phyloP scores from a whole-genome alignment of 2,113 vertebrate genomes.

The Solenodon paradoxus region DNA sequence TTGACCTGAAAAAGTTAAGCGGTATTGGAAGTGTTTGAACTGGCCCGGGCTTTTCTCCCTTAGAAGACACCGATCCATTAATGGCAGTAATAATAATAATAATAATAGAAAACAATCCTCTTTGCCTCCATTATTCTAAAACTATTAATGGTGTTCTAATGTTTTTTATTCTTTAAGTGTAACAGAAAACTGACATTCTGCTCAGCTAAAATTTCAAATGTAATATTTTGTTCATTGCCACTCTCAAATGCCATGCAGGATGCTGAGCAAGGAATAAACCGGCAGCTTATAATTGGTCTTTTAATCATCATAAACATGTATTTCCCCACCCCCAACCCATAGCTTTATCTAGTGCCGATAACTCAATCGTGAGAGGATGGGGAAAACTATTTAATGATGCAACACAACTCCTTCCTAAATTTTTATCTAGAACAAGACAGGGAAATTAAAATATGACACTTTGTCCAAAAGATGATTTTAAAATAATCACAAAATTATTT shows the following conservation, averaged over 20 bases:
- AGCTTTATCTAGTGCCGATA: slow-evolving; percentile 64
- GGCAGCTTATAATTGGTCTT: slow-evolving; percentile 72
- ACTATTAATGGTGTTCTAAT: slow-evolving; percentile 67
- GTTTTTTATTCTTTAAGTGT: slow-evolving; percentile 67
- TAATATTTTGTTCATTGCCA: slow-evolving; percentile 36
- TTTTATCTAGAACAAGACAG: slow-evolving; percentile 28
- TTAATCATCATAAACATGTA: slow-evolving; percentile 79
- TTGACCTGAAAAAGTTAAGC: slow-evolving; percentile 78
- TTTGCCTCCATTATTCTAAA: slow-evolving; percentile 62
- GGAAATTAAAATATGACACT: background rate
- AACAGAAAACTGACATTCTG: slow-evolving; percentile 69
- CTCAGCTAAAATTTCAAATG: slow-evolving; percentile 65
- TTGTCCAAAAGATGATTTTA: slow-evolving; percentile 28
- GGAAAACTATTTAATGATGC: slow-evolving; percentile 62
- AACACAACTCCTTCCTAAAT: slow-evolving; percentile 49
- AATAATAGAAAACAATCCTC: slow-evolving; percentile 76
- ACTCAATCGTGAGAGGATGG: slow-evolving; percentile 62
- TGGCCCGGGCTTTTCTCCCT: slow-evolving; percentile 63
- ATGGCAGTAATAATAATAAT: slow-evolving; percentile 76
- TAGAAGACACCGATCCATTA: slow-evolving; percentile 73
- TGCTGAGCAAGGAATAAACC: slow-evolving; percentile 75
- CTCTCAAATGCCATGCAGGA: slow-evolving; percentile 49
- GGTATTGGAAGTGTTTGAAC: slow-evolving; percentile 68
- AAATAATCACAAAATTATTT: slow-evolving; percentile 35
- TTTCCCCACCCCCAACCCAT: slow-evolving; percentile 39